These are phyloP conservation scores for Aricia artaxerxes DNA, from an alignment of 2,888 invertebrate genomes.

Conservation along the genomic window DNA sequence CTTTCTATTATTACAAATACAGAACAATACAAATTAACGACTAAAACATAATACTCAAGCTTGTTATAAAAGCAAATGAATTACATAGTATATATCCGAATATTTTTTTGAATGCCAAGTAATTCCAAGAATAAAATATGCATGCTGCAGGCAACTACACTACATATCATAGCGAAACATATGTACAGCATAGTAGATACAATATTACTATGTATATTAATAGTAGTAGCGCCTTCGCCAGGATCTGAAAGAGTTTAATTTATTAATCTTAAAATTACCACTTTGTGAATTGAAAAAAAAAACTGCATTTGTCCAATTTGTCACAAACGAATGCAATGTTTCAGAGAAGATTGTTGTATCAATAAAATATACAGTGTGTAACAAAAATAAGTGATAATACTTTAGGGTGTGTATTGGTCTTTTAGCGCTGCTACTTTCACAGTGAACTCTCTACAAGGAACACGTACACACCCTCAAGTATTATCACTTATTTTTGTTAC, in stretches of 20 bases:
- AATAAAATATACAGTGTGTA: not conserved
- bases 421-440: too few relatives aligned
- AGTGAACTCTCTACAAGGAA: too few relatives aligned
- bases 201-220: constrained; percentile 56
- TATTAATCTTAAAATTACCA: constrained; percentile 49
- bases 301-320: too few relatives aligned
- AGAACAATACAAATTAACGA: too few relatives aligned
- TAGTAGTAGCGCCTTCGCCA: constrained; percentile 70
- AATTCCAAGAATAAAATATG: not conserved
- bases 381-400: too few relatives aligned
- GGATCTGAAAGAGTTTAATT: constrained; percentile 53
- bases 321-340: not conserved
- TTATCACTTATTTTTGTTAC: too few relatives aligned
- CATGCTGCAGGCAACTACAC: constrained; percentile 34
- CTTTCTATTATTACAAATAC: too few relatives aligned
- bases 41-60: not conserved
- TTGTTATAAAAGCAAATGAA: not conserved
- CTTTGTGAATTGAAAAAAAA: too few relatives aligned
- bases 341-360: not conserved
- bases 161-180: constrained; percentile 35
- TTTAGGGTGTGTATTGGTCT: too few relatives aligned
- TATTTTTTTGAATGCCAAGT: not conserved
- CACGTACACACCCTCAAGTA: too few relatives aligned
- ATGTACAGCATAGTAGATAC: constrained; percentile 46
- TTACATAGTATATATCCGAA: not conserved